Base-by-base conservation (phyloP, 2,797 vertebrate genomes). In the Alosa sapidissima region DNA sequence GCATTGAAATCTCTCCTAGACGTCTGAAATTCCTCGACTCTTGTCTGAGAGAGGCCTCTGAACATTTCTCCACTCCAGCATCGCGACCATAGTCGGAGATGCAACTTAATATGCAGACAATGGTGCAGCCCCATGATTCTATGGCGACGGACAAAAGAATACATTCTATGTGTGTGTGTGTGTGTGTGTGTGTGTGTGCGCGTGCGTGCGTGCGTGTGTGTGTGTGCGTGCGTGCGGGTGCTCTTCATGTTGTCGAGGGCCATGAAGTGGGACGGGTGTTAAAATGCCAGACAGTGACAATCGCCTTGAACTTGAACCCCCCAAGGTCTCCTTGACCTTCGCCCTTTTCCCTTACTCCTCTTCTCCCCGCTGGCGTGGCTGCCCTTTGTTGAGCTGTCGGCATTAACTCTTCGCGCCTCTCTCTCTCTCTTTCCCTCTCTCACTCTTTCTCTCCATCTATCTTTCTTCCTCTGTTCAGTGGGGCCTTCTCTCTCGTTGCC, bases 241-340 rank as follows among this genome's bases (percentile, higher is more conserved):
- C 52, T n/a, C 72, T 21, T 83, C 45, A 65, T 51, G 28, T 89
- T 41, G 21, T 81, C 83, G 81, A 85, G 90, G 88, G 86, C 87
- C 86, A 85, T 87, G 87, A 82, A 54, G 60, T 87, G 82, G 48
- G n/a, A 62, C 86, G 48, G 89, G 88, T 87, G 91, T 92, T 93
- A 91, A 92, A 93, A 91, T 51, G 88, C 84, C 92, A 94, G 92
- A 93, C 93, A 88, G 91, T 90, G 92, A 93, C 92, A 90, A 91
- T 93, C 88, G 90, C 94, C 94, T 96, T 96, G 95, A 96, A 96
- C 95, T 95, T 95, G 94, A 95, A 93, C 92, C 91, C 92, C 91
- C 91, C 86, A 85, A 92, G 92, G 89, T 94, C 92, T 92, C 92
- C 92, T 94, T 95, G 94, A 96, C 94, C 95, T 92, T 81, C 52